Base-by-base conservation (phyloP, 2,888 invertebrate genomes). In the Drosophila ezoana region DNA sequence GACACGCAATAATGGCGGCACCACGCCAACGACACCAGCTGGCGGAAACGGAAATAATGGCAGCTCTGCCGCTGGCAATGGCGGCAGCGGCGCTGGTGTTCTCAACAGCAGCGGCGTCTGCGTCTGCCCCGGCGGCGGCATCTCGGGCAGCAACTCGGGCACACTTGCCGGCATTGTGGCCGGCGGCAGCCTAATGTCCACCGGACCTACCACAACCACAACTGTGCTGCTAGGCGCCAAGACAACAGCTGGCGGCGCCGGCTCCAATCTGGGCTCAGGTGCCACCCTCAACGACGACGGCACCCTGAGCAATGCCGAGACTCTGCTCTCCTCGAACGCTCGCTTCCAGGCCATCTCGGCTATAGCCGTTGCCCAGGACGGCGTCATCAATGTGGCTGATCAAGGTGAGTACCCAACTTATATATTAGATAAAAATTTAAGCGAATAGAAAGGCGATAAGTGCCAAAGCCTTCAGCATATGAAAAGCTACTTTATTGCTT, bases 371-470 rank as follows among this genome's bases (percentile, higher is more conserved):
- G 97, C 98, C 33, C 98, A 98, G 37, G 98, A 98, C 91, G 98
- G 98, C n/a, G 96, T 98, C 60, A 94, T 99, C 47, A 97, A 98
- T 92, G 96, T 99, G 54, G 98, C 98, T 40, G 99, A 99, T 93
- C 97, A 98, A 94, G 97, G 96, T 93, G 92, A 94, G 93, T 90
- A 3, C 10, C 0, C 33, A 8, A n/a, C 4, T 18, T 8, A 13
- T 8, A 13, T 28, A 8, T 28, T 1, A 28, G 28, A 2, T 28
- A 8, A 28, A 28, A 2, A 28, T 8, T 28, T 28, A 28, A 28
- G 8, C 28, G 8, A 28, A 35, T 10, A 35, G 35, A 11, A 35
- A 13, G 13, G 35, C 35, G 13, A 35, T 13, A 4, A 11, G 4
- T 4, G 35, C 35, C 28, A 28, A 28, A 8, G 28, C 28, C 28